Conservation (phyloP, 1,140 invertebrate genomes). For the Drosophila punjabiensis region DNA sequence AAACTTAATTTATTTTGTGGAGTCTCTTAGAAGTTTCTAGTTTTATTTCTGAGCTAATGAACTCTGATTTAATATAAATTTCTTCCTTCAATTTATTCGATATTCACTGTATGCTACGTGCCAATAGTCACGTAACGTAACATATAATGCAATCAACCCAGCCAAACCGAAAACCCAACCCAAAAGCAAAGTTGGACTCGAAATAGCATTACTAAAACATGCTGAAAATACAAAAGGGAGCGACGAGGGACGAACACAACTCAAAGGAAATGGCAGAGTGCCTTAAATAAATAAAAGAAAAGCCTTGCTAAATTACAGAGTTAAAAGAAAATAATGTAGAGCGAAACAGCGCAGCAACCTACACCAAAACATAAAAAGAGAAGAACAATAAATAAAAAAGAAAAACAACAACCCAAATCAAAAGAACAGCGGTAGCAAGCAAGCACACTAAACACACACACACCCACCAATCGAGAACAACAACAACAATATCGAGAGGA, state of each 20-base stretch:
- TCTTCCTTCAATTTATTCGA: slow-evolving; percentile 7
- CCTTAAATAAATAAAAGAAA: slow-evolving; percentile 76
- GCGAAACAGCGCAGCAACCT: slow-evolving; percentile 29
- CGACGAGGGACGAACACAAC: slow-evolving; percentile 21
- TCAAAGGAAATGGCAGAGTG: slow-evolving; percentile 56
- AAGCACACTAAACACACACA: slow-evolving; percentile 7
- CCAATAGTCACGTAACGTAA: slow-evolving; percentile 45
- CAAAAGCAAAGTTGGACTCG: slow-evolving; percentile 11
- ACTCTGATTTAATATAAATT: neutral
- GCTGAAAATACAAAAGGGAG: slow-evolving; percentile 46
- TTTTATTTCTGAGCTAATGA: neutral
- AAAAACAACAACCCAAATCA: slow-evolving; percentile 38
- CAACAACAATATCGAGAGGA: slow-evolving; percentile 50
- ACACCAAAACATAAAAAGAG: slow-evolving; percentile 22
- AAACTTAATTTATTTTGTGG: neutral
- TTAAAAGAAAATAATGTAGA: slow-evolving; percentile 53
- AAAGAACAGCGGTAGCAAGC: slow-evolving; percentile 27
- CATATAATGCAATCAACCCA: slow-evolving; percentile 22
- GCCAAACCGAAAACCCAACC: slow-evolving; percentile 10
- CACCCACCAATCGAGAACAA: slow-evolving; percentile 36
- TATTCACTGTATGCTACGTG: slow-evolving; percentile 31
- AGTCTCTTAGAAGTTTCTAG: neutral
- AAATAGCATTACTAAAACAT: slow-evolving; percentile 52
- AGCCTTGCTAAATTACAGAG: slow-evolving; percentile 55
- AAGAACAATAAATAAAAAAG: slow-evolving; percentile 32